Evolutionary conservation across 1,140 invertebrate genomes (phyloP).

Genomic region (Caerostris darwini): DNA sequence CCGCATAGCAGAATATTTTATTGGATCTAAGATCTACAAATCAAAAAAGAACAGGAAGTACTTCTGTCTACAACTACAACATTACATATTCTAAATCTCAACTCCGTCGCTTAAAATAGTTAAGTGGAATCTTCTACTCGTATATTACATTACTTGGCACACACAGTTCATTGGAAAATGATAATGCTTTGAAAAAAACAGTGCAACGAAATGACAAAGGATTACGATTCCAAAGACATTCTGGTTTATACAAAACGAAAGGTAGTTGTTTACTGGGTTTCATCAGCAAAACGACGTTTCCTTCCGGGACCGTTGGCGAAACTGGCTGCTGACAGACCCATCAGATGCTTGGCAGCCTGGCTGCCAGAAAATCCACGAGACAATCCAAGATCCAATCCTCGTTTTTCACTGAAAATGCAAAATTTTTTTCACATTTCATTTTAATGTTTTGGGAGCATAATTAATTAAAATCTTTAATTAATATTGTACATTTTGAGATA

Average conservation of each 20-base stretch:
- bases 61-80: neutral
- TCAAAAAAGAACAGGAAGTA: neutral
- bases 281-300: conserved; percentile 84
- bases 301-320: conserved; percentile 92
- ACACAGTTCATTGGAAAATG: neutral
- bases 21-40: conserved; percentile 25
- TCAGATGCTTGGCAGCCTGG: conserved; percentile 93
- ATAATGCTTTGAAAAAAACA: neutral
- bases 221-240: neutral
- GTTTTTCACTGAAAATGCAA: conserved; percentile 42
- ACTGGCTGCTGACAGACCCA: conserved; percentile 92
- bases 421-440: too few relatives aligned
- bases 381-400: conserved; percentile 85
- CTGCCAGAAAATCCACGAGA: conserved; percentile 93
- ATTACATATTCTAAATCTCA: neutral
- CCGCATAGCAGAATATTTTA: conserved; percentile 31
- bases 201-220: neutral
- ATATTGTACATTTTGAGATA: neutral
- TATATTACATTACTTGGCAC: conserved; percentile 27
- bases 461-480: too few relatives aligned
- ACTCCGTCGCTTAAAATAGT: neutral
- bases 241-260: neutral
- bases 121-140: neutral
- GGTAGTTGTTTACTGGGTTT: conserved; percentile 42
- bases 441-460: neutral